phyloP scores from a whole-genome alignment of 1,140 invertebrate genomes.

The Polypedilum vanderplanki region DNA sequence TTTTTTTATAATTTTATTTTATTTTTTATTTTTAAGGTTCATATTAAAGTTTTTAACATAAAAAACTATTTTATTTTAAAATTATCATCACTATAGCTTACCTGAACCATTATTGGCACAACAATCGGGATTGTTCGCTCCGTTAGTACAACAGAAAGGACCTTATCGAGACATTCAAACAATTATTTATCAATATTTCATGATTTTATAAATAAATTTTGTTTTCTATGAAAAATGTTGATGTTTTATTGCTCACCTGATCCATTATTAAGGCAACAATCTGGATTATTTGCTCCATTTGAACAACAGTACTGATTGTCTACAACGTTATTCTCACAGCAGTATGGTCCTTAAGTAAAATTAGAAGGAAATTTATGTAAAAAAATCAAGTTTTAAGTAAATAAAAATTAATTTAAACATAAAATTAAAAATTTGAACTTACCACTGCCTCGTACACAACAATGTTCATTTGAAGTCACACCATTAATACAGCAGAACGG shows the following conservation, averaged over 20 bases:
- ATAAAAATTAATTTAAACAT: no score
- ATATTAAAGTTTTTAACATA: no score
- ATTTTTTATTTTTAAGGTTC: no score
- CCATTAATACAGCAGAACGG: constrained; percentile 15
- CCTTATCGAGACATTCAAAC: background rate
- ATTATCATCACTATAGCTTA: no score
- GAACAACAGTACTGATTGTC: background rate
- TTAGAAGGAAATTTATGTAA: no score
- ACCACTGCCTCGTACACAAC: background rate
- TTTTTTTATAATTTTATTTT: no score
- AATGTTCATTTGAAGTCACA: background rate
- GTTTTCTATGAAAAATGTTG: no score
- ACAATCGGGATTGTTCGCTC: background rate
- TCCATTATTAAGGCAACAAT: background rate
- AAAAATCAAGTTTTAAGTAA: no score
- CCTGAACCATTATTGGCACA: background rate
- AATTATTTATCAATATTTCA: background rate
- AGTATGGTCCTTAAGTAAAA: background rate
- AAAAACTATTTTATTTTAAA: constrained; percentile 1
- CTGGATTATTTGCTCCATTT: constrained; percentile 8
- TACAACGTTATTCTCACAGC: background rate
- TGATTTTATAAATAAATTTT: no score
- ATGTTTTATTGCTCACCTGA: background rate
- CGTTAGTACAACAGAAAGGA: constrained; percentile 7
- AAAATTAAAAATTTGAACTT: no score